A percentile compares a stretch with the other conserved stretches of the same genome.
These are phyloP conservation scores for Pyralis farinalis DNA, from an alignment of 2,888 invertebrate species.

Conservation along the genomic window DNA sequence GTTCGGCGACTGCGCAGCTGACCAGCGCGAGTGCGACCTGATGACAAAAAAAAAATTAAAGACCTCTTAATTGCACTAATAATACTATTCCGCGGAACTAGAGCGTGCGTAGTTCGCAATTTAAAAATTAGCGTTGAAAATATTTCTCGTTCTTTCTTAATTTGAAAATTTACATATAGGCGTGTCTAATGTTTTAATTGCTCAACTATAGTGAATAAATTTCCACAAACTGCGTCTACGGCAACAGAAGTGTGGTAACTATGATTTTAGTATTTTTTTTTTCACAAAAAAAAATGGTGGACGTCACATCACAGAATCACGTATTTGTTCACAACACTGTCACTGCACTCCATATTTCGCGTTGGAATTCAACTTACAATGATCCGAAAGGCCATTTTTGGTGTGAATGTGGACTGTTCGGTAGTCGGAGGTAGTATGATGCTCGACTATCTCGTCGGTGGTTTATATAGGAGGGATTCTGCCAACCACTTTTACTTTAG, in stretches of 20 bases:
- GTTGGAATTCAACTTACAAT: slow-evolving; percentile 56
- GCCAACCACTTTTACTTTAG: slow-evolving; percentile 72
- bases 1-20: slow-evolving; percentile 88
- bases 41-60: slow-evolving; percentile 22
- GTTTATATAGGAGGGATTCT: slow-evolving; percentile 67
- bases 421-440: slow-evolving; percentile 60
- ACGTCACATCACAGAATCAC: slow-evolving; percentile 6
- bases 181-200: no score
- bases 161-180: no score
- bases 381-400: slow-evolving; percentile 71
- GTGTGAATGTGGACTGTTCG: slow-evolving; percentile 42
- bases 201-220: no score
- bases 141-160: no score
- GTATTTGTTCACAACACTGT: slow-evolving; percentile 27
- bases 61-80: slow-evolving; percentile 9
- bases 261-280: not conserved
- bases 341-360: slow-evolving; percentile 62
- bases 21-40: slow-evolving; percentile 87
- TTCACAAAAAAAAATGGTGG: slow-evolving; percentile 5
- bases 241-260: not conserved
- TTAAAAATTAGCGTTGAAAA: no score
- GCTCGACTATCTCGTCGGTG: slow-evolving; percentile 33
- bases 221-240: no score
- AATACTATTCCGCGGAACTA: slow-evolving; percentile 5
- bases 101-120: not conserved